Conservation (phyloP, 2,113 vertebrate genomes). For the Xyrauchen texanus region DNA sequence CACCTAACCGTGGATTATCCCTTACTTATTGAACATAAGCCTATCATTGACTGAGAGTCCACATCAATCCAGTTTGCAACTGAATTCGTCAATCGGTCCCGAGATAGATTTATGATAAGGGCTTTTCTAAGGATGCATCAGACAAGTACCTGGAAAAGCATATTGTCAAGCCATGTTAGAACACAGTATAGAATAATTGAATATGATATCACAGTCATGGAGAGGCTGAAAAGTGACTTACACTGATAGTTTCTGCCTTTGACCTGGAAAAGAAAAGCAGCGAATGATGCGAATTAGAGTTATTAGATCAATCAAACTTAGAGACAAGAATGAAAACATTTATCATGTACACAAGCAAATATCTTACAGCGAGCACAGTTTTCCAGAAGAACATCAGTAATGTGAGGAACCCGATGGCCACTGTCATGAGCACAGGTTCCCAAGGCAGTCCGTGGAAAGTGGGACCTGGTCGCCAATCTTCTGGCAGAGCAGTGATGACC, state of each 20-base stretch:
- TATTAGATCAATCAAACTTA: background rate
- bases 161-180: no score
- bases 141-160: no score
- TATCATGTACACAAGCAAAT: background rate
- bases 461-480: constrained; percentile 86
- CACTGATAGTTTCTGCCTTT: constrained; percentile 88
- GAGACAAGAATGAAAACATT: background rate
- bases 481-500: constrained; percentile 84
- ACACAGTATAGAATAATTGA: no score
- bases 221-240: constrained; percentile 65
- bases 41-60: no score
- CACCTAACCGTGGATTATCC: no score
- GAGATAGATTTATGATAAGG: no score
- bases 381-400: constrained; percentile 87
- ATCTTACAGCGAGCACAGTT: constrained; percentile 86
- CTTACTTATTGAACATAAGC: no score
- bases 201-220: background rate
- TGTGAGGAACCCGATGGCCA: constrained; percentile 80
- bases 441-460: constrained; percentile 88
- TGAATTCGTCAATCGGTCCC: no score
- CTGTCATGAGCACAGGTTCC: constrained; percentile 83
- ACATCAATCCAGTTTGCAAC: no score
- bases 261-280: constrained; percentile 72
- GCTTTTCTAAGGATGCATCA: no score
- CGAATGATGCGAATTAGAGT: constrained; percentile 21